Percentiles rank a stretch among this genome's conserved stretches.
These are phyloP conservation scores for Bellardia pandia DNA, from an alignment of 2,888 invertebrate genomes.

Conservation along the genomic window DNA sequence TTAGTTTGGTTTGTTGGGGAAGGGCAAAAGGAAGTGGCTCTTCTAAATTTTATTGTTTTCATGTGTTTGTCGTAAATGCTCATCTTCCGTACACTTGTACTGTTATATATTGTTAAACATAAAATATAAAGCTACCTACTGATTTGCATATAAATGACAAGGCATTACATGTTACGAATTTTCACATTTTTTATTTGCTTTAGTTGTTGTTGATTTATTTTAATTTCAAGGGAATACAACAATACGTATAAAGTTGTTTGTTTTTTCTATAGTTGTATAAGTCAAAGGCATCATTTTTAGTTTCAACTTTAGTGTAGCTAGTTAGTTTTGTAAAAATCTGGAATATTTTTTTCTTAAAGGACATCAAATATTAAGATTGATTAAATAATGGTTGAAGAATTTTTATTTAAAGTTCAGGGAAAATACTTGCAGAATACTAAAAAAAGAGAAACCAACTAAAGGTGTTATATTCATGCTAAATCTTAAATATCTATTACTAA, in stretches of 20 bases:
- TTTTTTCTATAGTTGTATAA: neutral
- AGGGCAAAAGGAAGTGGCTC: neutral
- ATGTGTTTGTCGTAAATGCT: neutral
- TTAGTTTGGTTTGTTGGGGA: neutral
- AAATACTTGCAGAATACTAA: too few species aligned
- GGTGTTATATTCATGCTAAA: too few species aligned
- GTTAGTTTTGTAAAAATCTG: too few species aligned
- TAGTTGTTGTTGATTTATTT: slow-evolving; percentile 13
- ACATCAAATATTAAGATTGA: too few species aligned
- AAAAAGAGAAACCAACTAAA: too few species aligned
- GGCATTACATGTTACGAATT: slow-evolving; percentile 46
- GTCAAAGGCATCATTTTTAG: neutral
- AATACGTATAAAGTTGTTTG: neutral
- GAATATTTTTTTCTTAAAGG: too few species aligned
- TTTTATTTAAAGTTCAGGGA: too few species aligned
- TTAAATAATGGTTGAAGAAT: too few species aligned
- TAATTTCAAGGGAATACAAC: slow-evolving; percentile 7
- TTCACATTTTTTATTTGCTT: neutral
- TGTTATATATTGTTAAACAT: slow-evolving; percentile 15
- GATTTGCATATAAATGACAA: slow-evolving; percentile 69
- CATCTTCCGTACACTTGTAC: neutral
- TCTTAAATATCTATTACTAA: too few species aligned
- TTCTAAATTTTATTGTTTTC: neutral
- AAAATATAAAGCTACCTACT: neutral
- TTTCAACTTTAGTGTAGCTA: neutral